Percentiles rank a stretch among this genome's conserved stretches.
phyloP scores from a whole-genome alignment of 2,113 vertebrate species.

The Lanius ludovicianus region DNA sequence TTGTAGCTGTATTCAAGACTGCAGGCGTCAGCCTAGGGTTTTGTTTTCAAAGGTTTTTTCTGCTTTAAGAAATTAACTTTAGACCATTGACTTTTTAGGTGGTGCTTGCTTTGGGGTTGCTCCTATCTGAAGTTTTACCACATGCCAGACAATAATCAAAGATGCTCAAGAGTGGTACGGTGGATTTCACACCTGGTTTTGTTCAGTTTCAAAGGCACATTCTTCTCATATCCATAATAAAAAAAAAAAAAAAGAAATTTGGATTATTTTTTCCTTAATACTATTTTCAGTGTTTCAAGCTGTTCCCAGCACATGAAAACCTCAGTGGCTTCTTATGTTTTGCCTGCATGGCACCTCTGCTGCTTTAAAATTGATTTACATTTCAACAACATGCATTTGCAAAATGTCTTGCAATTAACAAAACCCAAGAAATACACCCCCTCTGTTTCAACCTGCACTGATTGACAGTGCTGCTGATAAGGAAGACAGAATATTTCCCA shows the following conservation, averaged over 20 bases:
- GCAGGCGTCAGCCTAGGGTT: neutral
- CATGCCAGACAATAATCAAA: neutral
- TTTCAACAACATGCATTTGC: neutral
- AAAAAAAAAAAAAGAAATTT: neutral
- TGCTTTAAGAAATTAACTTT: neutral
- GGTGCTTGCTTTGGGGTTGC: neutral
- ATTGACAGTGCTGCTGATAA: neutral
- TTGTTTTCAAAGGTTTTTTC: neutral
- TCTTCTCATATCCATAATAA: neutral
- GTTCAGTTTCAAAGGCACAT: neutral
- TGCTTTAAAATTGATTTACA: neutral
- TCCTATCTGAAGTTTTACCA: neutral
- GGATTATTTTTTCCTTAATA: neutral
- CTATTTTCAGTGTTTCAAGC: neutral
- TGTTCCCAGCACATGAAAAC: neutral
- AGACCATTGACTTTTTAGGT: neutral
- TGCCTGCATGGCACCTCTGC: neutral
- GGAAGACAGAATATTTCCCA: constrained; percentile 14
- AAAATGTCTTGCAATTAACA: constrained; percentile 14
- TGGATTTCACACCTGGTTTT: neutral
- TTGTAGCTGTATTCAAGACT: neutral
- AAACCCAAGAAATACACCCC: neutral
- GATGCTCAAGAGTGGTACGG: neutral
- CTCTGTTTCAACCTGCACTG: neutral
- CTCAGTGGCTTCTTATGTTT: neutral